These are phyloP conservation scores for Maccullochella peelii DNA, from an alignment of 2,113 vertebrate genomes.

Conservation along the genomic window DNA sequence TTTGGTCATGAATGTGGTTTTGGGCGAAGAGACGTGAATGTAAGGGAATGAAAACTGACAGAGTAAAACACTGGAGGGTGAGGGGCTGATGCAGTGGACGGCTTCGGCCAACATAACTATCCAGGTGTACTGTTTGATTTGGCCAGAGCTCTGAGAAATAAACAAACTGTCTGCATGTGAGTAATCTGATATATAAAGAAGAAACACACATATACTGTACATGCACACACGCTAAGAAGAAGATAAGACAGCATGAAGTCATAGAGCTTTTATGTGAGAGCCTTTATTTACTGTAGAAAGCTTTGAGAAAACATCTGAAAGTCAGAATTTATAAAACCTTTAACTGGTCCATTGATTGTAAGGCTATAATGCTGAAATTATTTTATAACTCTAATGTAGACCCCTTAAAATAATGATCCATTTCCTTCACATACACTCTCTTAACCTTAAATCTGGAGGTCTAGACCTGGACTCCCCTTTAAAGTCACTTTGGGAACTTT, in stretches of 20 bases:
- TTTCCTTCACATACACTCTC: slow-evolving; percentile 20
- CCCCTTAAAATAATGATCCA: slow-evolving; percentile 5
- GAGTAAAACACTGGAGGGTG: slow-evolving; percentile 56
- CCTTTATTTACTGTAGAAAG: background rate
- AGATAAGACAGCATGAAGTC: slow-evolving; percentile 22
- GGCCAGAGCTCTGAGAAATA: slow-evolving; percentile 28
- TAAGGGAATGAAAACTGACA: slow-evolving; percentile 71
- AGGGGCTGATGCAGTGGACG: slow-evolving; percentile 44
- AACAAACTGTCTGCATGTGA: slow-evolving; percentile 26
- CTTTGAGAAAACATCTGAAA: background rate
- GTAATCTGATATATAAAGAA: slow-evolving; percentile 38
- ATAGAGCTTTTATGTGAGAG: background rate
- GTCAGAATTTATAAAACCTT: background rate
- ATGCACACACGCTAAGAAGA: slow-evolving; percentile 1
- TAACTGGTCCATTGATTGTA: background rate
- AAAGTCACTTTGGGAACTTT: slow-evolving; percentile 78
- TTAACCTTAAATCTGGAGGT: slow-evolving; percentile 38
- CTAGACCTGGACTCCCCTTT: slow-evolving; percentile 58
- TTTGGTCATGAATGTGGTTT: slow-evolving; percentile 75
- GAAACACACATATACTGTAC: slow-evolving; percentile 1
- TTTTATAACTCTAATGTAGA: slow-evolving; percentile 3
- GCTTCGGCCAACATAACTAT: slow-evolving; percentile 24
- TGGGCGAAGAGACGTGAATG: slow-evolving; percentile 54
- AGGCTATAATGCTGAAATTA: background rate
- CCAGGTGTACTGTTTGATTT: slow-evolving; percentile 42